Evolutionary conservation across 1,140 invertebrate species (phyloP).

Genomic region (Drosophila ironensis): DNA sequence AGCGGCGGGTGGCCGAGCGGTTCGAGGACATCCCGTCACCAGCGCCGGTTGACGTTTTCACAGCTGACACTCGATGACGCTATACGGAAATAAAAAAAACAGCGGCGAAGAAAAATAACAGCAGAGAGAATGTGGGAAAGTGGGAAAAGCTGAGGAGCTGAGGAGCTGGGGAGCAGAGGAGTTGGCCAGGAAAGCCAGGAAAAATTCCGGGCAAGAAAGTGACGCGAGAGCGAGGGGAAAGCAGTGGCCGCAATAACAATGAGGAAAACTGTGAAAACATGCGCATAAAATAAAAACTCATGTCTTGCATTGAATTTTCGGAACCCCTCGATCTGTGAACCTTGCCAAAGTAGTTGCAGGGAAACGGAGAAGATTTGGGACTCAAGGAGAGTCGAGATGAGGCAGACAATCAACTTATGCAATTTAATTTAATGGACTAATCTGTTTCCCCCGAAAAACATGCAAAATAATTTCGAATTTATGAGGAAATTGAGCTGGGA

Average conservation of each 20-base stretch:
- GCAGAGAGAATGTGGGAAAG: slow-evolving; percentile 33
- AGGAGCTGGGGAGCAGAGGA: no score
- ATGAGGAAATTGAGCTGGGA: no score
- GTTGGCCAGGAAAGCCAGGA: slow-evolving; percentile 16
- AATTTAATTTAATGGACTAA: slow-evolving; percentile 54
- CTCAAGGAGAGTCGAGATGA: not conserved
- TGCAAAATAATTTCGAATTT: no score
- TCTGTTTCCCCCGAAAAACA: no score
- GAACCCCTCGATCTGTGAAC: not conserved
- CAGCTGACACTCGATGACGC: slow-evolving; percentile 70
- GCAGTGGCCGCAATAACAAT: slow-evolving; percentile 33
- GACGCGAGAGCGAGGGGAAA: slow-evolving; percentile 15
- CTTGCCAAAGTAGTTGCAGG: slow-evolving; percentile 1
- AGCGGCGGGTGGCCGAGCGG: slow-evolving; percentile 23
- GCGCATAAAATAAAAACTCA: slow-evolving; percentile 71
- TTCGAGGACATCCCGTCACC: not conserved
- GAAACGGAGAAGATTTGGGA: not conserved
- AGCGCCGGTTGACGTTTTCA: slow-evolving; percentile 29
- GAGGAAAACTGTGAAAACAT: slow-evolving; percentile 58
- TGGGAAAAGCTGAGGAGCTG: slow-evolving; percentile 1
- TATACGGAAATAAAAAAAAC: slow-evolving; percentile 61
- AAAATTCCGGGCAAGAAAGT: slow-evolving; percentile 18
- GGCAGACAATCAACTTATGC: slow-evolving; percentile 7
- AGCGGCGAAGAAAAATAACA: no score
- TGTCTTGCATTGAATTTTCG: slow-evolving; percentile 64